Evolutionary conservation across 2,797 vertebrate genomes (phyloP), one percentile per base, ranked within the genome.

Genomic region (Coregonus sp.): DNA sequence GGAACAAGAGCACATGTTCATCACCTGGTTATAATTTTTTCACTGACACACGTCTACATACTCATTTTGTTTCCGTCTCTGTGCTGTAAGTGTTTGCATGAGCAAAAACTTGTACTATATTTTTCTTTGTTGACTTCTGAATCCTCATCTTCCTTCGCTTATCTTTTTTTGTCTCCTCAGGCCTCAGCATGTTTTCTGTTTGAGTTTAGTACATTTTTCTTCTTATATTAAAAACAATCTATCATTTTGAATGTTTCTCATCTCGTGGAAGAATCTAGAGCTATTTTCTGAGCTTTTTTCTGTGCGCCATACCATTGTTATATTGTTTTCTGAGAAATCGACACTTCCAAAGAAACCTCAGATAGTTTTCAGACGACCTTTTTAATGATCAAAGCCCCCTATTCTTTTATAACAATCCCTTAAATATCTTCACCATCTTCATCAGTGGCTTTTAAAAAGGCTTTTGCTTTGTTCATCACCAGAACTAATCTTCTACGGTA

Each of bases 341-440:
- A 11, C 3, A 4, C 61, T 31, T 76, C 56, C 20, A 18, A 7
- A 76, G n/a, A 80, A 51, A 6, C 25, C 31, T 77, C 47, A 2
- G 70, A 73, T 3, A 5, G 70, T 67, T 69, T 82, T 47, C 18
- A 16, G 9, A 1, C 29, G 37, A 61, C 11, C 14, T 80, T 66
- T n/a, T 66, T n/a, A 65, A 18, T 47, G 25, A 81, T 81, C 77
- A 82, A 75, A 82, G 70, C 33, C 9, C 18, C 52, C 67, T 84
- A 25, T 84, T 85, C 31, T 79, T 85, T 18, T 67, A 63, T 56
- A 71, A 20, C 31, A 5, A 52, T 70, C 63, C 59, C 31, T n/a
- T 51, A 16, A 77, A n/a, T 3, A 63, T 47, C 50, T 51, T 9
- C 51, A 6, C 0, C 0, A 4, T 76, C 63, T 75, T 67, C 0